A percentile compares a stretch with the other conserved stretches of the same genome.
Evolutionary conservation across 2,888 invertebrate genomes (phyloP).

Genomic region (Sabatieria punctata): DNA sequence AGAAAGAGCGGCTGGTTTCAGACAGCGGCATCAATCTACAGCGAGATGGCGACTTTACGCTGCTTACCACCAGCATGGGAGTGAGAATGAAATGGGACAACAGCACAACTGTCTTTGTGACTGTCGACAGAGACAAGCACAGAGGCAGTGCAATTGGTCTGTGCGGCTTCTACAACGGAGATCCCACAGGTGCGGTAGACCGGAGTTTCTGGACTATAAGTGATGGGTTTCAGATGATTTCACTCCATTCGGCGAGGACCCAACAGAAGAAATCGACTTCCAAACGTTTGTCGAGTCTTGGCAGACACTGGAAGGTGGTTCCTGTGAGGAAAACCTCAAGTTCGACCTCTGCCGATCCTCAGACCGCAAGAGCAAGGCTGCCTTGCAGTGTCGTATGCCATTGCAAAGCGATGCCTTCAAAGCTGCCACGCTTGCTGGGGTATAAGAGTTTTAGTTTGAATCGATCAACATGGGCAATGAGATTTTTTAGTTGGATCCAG

Average conservation of each 20-base stretch:
- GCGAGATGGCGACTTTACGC: conserved; percentile 8
- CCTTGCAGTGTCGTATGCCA: too few relatives aligned
- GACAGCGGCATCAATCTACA: conserved; percentile 9
- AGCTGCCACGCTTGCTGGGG: too few relatives aligned
- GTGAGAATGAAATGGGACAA: conserved; percentile 11
- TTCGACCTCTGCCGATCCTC: too few relatives aligned
- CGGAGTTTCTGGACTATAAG: not conserved
- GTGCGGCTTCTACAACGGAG: conserved; percentile 9
- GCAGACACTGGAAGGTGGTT: not conserved
- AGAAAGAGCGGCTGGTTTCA: too few relatives aligned
- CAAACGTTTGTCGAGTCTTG: conserved; percentile 7
- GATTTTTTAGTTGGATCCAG: conserved; percentile 42
- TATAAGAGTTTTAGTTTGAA: too few relatives aligned
- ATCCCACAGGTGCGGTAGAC: conserved; percentile 5
- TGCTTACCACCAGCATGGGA: conserved; percentile 7
- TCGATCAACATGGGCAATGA: not conserved
- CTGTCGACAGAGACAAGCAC: conserved; percentile 4
- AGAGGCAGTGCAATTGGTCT: conserved; percentile 3
- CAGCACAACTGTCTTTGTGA: conserved; percentile 1
- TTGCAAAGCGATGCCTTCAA: too few relatives aligned
- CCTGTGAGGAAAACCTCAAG: too few relatives aligned
- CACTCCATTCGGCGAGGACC: conserved; percentile 6
- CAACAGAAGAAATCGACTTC: conserved; percentile 1
- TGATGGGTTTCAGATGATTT: conserved; percentile 4
- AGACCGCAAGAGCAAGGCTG: too few relatives aligned